Base-by-base conservation (phyloP, 2,797 vertebrate genomes). In the Sebastes matsubarae region DNA sequence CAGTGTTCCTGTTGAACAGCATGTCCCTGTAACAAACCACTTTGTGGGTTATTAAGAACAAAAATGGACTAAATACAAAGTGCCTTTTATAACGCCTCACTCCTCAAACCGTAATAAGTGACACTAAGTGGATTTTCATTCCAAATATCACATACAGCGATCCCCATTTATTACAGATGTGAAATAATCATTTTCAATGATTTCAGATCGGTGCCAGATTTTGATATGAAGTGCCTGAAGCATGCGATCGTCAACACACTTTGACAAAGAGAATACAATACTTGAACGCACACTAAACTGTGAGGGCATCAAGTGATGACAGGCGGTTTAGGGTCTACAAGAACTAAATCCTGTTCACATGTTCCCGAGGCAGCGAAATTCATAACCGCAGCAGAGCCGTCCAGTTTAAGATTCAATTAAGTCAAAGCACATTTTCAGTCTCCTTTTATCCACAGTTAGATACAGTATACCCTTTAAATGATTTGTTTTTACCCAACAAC, bases 31-130 rank as follows among this genome's bases (percentile, higher is more conserved):
- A 29, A 70, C 24, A 34, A 75, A 36, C 60, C 25, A 67, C 13
- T 36, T 79, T n/a, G 60, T 36, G 3, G 68, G 8, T 10, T 77
- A 83, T 79, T 67, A 27, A 76, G 61, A 71, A 65, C 73, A 57
- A 73, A 82, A 85, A 50, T 72, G 1, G 9, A 83, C 25, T 69
- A 79, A 85, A 76, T 61, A 52, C 38, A 90, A 92, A 90, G 92
- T 94, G 93, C 92, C 92, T 92, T 92, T 83, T 22, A 59, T 55
- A 61, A 84, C 83, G 57, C 69, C 46, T 83, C 54, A 67, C 46
- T 86, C 73, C 46, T 50, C 10, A 5, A 83, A 72, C 32, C 69
- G 68, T 65, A 72, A 25, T 42, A 69, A 70, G 58, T 61, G 79
- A 80, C 29, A 77, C 38, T 36, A 68, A 84, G 68, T 80, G 57